Percentiles rank a stretch among this genome's conserved stretches.
phyloP scores from a whole-genome alignment of 2,113 vertebrate species.

The Myodes glareolus region DNA sequence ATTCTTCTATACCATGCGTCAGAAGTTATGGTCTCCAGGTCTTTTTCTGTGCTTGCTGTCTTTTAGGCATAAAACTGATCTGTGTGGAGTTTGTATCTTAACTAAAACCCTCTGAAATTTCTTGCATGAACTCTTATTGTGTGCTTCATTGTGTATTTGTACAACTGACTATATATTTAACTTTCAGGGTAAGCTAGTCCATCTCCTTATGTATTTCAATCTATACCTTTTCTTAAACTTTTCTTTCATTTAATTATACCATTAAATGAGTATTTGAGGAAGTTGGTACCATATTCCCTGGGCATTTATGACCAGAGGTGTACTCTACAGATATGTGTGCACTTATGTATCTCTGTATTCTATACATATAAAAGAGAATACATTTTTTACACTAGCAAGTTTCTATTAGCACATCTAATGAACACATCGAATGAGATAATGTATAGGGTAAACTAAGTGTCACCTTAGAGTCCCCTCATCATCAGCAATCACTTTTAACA shows the following conservation, averaged over 20 bases:
- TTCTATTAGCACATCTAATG: slow-evolving; percentile 33
- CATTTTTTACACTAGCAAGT: not conserved
- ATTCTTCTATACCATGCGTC: not conserved
- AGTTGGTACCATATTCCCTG: not conserved
- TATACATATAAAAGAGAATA: not conserved
- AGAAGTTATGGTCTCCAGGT: slow-evolving; percentile 16
- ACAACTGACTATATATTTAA: slow-evolving; percentile 54
- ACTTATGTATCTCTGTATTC: not conserved
- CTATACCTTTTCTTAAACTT: not conserved
- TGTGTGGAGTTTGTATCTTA: not conserved
- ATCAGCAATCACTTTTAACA: slow-evolving; percentile 52
- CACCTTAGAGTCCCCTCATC: not conserved
- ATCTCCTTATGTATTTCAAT: slow-evolving; percentile 23
- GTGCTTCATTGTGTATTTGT: slow-evolving; percentile 49
- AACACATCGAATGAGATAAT: slow-evolving; percentile 4
- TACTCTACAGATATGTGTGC: not conserved
- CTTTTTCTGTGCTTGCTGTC: slow-evolving; percentile 10
- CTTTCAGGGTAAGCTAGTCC: not conserved
- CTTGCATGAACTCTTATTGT: slow-evolving; percentile 40
- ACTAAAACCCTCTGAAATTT: slow-evolving; percentile 42
- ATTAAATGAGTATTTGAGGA: not conserved
- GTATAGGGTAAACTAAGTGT: slow-evolving; percentile 20
- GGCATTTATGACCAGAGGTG: slow-evolving; percentile 12
- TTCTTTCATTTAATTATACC: not conserved
- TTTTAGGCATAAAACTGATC: slow-evolving; percentile 24